phyloP scores from a whole-genome alignment of 2,888 invertebrate genomes.

The Macaria liturata region DNA sequence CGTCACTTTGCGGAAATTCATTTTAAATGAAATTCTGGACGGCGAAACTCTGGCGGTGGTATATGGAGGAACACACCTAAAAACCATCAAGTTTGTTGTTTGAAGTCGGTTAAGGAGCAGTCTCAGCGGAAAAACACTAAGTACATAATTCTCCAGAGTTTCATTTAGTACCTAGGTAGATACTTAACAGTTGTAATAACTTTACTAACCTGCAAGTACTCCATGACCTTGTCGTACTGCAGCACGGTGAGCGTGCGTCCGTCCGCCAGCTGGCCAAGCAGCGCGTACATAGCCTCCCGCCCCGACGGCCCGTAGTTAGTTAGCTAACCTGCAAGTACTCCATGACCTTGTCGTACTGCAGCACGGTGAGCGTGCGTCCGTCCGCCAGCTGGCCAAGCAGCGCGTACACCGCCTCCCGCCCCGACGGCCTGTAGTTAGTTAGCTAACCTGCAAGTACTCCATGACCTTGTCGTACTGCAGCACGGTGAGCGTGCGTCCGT shows the following conservation, averaged over 20 bases:
- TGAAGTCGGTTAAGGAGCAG: too few relatives aligned
- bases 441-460: slow-evolving; percentile 70
- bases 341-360: slow-evolving; percentile 91
- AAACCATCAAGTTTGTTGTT: too few relatives aligned
- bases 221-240: slow-evolving; percentile 91
- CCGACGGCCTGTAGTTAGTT: slow-evolving; percentile 64
- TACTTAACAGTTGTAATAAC: too few relatives aligned
- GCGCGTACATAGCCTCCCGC: slow-evolving; percentile 86
- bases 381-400: slow-evolving; percentile 92
- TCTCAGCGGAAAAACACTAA: too few relatives aligned
- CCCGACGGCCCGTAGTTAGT: slow-evolving; percentile 68
- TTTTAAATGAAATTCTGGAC: too few relatives aligned
- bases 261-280: slow-evolving; percentile 92
- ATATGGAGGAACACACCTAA: too few relatives aligned
- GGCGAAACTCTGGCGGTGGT: too few relatives aligned
- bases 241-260: slow-evolving; percentile 89
- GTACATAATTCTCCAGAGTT: too few relatives aligned
- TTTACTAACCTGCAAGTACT: slow-evolving; percentile 71
- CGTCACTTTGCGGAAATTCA: too few relatives aligned
- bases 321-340: slow-evolving; percentile 71
- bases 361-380: slow-evolving; percentile 89
- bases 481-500: slow-evolving; percentile 90
- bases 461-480: slow-evolving; percentile 91
- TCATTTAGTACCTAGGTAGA: too few relatives aligned
- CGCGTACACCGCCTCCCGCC: slow-evolving; percentile 86